Evolutionary conservation across 2,888 invertebrate genomes (phyloP).

Genomic region (Pandemis heparana): DNA sequence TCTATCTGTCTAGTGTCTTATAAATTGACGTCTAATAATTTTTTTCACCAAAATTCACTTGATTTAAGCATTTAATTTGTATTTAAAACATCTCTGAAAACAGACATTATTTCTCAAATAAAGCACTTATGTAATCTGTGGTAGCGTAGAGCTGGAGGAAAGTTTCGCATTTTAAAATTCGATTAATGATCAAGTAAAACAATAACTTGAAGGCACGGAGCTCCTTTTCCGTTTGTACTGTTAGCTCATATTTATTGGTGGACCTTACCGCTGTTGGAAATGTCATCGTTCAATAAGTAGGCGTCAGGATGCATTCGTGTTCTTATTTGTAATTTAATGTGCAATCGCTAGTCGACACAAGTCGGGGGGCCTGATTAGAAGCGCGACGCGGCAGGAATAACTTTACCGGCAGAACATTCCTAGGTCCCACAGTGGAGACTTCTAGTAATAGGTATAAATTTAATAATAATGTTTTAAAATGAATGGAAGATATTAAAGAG

Average conservation of each 20-base stretch:
- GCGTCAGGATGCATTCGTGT: constrained; percentile 51
- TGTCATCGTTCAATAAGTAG: constrained; percentile 43
- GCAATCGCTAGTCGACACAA: constrained; percentile 64
- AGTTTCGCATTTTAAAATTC: too few species aligned
- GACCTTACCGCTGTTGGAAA: background rate
- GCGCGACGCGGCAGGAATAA: constrained; percentile 61
- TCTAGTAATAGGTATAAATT: background rate
- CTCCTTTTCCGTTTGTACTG: background rate
- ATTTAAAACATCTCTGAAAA: too few species aligned
- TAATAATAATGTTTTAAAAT: background rate
- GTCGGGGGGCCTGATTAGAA: constrained; percentile 68
- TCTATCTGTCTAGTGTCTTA: too few species aligned
- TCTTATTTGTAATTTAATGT: constrained; percentile 68
- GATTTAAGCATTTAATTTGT: too few species aligned
- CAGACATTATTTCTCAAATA: too few species aligned
- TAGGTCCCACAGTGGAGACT: background rate
- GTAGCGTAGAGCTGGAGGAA: too few species aligned
- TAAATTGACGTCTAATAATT: too few species aligned
- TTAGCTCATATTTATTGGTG: background rate
- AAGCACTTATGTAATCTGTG: too few species aligned
- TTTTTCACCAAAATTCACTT: too few species aligned
- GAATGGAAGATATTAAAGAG: background rate
- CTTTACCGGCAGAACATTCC: constrained; percentile 25
- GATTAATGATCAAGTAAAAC: too few species aligned
- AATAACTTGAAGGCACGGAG: background rate